Conservation (phyloP, 2,888 invertebrate genomes). For the Mesochorus sp. region DNA sequence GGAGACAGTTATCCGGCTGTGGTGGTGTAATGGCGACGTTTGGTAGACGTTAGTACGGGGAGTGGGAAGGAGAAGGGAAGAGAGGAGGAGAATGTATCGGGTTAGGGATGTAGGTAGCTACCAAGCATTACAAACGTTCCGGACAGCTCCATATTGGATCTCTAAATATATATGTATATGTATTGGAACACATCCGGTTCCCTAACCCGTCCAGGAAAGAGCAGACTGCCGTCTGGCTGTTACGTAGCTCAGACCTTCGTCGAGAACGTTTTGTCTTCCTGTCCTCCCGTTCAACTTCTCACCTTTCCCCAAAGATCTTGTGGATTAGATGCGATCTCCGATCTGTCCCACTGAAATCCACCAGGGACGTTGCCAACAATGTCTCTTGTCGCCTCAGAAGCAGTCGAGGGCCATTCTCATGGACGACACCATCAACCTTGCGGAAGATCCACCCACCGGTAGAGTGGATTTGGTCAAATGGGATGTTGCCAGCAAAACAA, state of each 20-base stretch:
- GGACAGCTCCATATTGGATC: not conserved
- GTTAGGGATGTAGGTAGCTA: not conserved
- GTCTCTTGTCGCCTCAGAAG: not conserved
- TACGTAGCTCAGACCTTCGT: not conserved
- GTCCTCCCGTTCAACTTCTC: conserved; percentile 2
- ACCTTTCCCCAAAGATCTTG: not conserved
- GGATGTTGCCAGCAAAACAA: conserved; percentile 17
- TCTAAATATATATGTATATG: not conserved
- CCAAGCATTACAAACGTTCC: conserved; percentile 13
- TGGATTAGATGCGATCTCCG: conserved; percentile 17
- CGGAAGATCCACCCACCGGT: conserved; percentile 15
- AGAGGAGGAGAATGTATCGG: not conserved
- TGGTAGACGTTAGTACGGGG: not conserved
- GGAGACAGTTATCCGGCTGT: not conserved
- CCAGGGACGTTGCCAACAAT: not conserved
- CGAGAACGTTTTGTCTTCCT: conserved; percentile 7
- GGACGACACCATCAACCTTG: conserved; percentile 23
- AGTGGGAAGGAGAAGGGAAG: not conserved
- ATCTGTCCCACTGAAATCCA: not conserved
- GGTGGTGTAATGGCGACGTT: not conserved
- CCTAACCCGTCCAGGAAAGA: not conserved
- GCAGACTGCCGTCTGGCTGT: not conserved
- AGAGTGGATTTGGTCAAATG: conserved; percentile 45
- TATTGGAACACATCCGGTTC: not conserved
- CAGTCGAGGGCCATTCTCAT: not conserved